A percentile compares a stretch with the other conserved stretches of the same genome.
These are phyloP conservation scores for Melanostigma gelatinosum DNA, from an alignment of 2,113 vertebrate genomes.

Conservation along the genomic window DNA sequence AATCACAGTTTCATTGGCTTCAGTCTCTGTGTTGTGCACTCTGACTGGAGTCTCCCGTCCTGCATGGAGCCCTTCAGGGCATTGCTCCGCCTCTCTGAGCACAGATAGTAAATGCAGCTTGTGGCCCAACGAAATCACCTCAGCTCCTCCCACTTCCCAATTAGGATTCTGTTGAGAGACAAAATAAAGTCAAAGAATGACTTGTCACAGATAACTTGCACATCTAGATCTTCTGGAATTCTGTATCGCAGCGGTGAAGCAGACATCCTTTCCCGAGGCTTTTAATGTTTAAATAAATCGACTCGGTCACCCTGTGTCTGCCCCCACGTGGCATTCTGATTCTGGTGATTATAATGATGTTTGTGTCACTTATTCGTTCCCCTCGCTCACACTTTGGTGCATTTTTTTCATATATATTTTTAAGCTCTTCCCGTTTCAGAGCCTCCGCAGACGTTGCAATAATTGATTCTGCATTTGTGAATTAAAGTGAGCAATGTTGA, in stretches of 20 bases:
- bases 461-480: background rate
- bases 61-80: background rate
- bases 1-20: background rate
- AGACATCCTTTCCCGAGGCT: constrained; percentile 22
- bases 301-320: constrained; percentile 15
- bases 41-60: background rate
- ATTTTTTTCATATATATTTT: background rate
- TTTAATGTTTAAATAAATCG: constrained; percentile 5
- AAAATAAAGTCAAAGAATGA: background rate
- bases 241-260: background rate
- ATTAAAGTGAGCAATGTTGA: background rate
- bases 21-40: background rate
- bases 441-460: background rate
- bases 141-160: background rate
- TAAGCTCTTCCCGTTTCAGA: background rate
- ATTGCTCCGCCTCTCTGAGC: background rate
- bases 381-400: background rate
- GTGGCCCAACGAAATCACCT: background rate
- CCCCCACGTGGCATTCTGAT: constrained; percentile 1
- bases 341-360: constrained; percentile 20
- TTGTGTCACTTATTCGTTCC: constrained; percentile 11
- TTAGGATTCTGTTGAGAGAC: background rate
- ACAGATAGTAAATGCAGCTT: background rate
- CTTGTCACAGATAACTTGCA: background rate
- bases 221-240: constrained; percentile 11